A percentile compares a stretch with the other conserved stretches of the same genome.
phyloP scores from a whole-genome alignment of 2,888 invertebrate genomes.

The Masnerella sp. region DNA sequence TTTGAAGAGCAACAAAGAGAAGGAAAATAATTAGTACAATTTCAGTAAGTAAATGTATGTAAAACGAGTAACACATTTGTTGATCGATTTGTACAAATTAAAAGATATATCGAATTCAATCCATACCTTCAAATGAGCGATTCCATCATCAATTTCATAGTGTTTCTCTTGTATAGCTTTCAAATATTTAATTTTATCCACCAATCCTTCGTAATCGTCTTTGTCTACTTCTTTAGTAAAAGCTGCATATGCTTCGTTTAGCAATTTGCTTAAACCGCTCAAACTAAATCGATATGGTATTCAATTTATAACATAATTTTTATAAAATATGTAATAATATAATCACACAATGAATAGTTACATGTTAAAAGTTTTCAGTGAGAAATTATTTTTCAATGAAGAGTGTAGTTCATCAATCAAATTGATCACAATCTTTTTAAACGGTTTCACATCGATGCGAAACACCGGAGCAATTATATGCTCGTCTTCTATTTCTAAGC shows the following conservation, averaged over 20 bases:
- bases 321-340: no score
- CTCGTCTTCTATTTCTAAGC: slow-evolving; percentile 82
- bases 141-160: slow-evolving; percentile 90
- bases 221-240: slow-evolving; percentile 86
- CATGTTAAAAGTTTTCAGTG: slow-evolving; percentile 85
- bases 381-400: slow-evolving; percentile 82
- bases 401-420: slow-evolving; percentile 93
- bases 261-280: slow-evolving; percentile 88
- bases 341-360: no score
- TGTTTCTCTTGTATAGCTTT: slow-evolving; percentile 88
- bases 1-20: no score
- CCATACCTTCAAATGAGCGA: slow-evolving; percentile 86
- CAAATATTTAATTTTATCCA: slow-evolving; percentile 90
- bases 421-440: slow-evolving; percentile 90
- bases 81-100: background rate
- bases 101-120: no score
- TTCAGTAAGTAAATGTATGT: no score
- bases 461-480: slow-evolving; percentile 89
- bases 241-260: slow-evolving; percentile 85
- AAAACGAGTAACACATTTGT: slow-evolving; percentile 1
- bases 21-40: no score
- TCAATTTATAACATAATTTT: background rate
- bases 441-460: slow-evolving; percentile 85
- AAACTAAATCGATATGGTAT: slow-evolving; percentile 40
- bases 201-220: slow-evolving; percentile 91